Evolutionary conservation across 2,113 vertebrate genomes (phyloP), one percentile per base, ranked within the genome.

Genomic region (Cephalophus harveyi): DNA sequence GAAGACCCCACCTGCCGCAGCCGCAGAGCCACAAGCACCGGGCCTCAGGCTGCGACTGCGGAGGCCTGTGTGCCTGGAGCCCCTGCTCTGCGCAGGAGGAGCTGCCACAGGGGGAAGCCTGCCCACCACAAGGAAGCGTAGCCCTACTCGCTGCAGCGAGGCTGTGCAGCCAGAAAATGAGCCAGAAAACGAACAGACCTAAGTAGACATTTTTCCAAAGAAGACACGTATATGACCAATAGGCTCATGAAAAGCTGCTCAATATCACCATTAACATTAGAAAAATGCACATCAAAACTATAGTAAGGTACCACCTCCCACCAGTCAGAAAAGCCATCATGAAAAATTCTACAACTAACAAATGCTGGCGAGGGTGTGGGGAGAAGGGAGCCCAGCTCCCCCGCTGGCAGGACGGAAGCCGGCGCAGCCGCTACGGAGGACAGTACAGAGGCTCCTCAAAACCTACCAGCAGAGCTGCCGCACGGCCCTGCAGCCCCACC

Each of bases 141-240:
- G 23, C 40, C 23, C 71, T 27, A 13, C 40, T 40, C 3, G 6
- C 74, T 27, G 40, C 74, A 46, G 0, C 40, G 3, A 4, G 7
- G 23, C 40, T 2, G 23, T 4, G 40, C 12, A 27, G 71, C 23
- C 36, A 43, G 7, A 46, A 4, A 46, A 8, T 7, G 3, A 43
- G 40, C 0, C n/a, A 40, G 12, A 76, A 25, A 7, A 27, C 0
- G 25, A 27, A 6, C 71, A 14, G 36, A 27, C 71, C 71, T 25
- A 14, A 23, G 13, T 0, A 27, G 71, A 43, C 40, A 12, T 27
- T 43, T 43, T 12, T 40, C 36, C 36, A 76, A 76, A 43, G 67
- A 74, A 0, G 21, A 76, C 71, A 43, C 0, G 3, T 1, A 14
- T 13, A 2, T 27, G 23, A 7, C 3, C 71, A 43, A 27, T 0